These are phyloP conservation scores for Troilus luridus DNA, from an alignment of 2,888 invertebrate species.

Conservation along the genomic window DNA sequence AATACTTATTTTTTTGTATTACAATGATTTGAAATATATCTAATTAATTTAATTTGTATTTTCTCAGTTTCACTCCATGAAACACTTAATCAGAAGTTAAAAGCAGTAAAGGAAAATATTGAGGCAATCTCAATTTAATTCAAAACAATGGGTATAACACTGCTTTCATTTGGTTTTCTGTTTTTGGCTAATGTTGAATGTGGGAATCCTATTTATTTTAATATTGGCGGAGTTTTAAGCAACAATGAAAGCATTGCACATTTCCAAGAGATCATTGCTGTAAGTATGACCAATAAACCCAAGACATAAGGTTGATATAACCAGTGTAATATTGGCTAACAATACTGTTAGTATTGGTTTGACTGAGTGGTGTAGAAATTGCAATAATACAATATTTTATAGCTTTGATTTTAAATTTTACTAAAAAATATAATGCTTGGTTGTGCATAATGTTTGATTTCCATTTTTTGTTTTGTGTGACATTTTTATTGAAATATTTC, in stretches of 20 bases:
- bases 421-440: background rate
- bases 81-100: background rate
- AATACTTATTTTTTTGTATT: background rate
- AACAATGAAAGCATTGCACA: conserved; percentile 84
- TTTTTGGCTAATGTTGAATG: conserved; percentile 37
- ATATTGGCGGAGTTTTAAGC: conserved; percentile 93
- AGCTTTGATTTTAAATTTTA: background rate
- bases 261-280: conserved; percentile 88
- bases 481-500: background rate
- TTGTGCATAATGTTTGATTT: background rate
- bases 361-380: background rate
- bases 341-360: background rate
- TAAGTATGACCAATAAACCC: conserved; percentile 71
- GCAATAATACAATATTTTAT: background rate
- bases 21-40: background rate
- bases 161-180: conserved; percentile 11
- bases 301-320: background rate
- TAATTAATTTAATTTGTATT: background rate
- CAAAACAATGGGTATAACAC: background rate
- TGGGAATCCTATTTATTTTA: conserved; percentile 81
- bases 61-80: background rate
- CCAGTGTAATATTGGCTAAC: background rate
- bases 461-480: background rate
- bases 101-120: background rate
- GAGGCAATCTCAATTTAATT: background rate